A percentile compares a stretch with the other conserved stretches of the same genome.
Evolutionary conservation across 2,113 vertebrate species (phyloP).

Genomic region (Aptenodytes patagonicus): DNA sequence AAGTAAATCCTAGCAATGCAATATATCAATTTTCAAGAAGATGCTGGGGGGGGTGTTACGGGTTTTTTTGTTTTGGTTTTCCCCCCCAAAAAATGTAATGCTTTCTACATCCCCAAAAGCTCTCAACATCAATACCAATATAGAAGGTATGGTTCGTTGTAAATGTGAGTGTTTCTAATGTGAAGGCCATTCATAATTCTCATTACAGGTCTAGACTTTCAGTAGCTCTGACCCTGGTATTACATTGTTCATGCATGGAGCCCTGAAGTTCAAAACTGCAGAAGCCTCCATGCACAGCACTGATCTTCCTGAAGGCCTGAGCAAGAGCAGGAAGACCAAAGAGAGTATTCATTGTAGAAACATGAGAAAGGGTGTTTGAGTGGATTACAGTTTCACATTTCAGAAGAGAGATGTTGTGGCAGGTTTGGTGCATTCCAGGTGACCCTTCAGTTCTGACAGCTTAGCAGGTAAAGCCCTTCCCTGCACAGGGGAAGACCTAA

Average conservation of each 20-base stretch:
- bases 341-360: background rate
- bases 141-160: background rate
- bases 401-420: background rate
- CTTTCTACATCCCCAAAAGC: background rate
- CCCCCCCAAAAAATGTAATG: accelerated
- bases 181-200: background rate
- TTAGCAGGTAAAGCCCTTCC: background rate
- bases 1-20: background rate
- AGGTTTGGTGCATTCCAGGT: background rate
- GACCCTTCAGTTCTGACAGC: background rate
- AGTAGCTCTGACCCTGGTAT: background rate
- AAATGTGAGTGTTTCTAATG: background rate
- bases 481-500: background rate
- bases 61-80: background rate
- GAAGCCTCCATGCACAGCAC: background rate
- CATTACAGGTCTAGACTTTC: background rate
- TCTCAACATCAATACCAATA: background rate
- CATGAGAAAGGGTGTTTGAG: background rate
- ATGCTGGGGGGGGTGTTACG: accelerated
- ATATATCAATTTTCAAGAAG: background rate
- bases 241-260: no score
- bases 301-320: background rate
- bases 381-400: background rate
- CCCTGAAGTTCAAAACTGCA: background rate
- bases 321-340: background rate